Conservation (phyloP, 2,113 vertebrate species). For the Colistium nudipinnis region DNA sequence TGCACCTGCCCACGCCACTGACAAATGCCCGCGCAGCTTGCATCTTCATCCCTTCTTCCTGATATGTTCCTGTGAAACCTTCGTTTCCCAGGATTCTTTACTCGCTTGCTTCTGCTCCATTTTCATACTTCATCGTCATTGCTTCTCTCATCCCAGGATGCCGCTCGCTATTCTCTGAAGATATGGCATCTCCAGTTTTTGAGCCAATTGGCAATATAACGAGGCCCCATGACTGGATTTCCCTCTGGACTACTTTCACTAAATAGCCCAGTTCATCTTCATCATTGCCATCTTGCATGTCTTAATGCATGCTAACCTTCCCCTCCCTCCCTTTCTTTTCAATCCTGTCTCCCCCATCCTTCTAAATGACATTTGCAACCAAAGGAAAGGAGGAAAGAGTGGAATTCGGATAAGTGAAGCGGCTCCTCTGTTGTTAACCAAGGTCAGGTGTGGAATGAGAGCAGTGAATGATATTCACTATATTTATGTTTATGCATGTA, state of each 20-base stretch:
- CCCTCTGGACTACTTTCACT: background rate
- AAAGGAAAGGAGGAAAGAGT: conserved; percentile 10
- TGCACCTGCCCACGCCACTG: conserved; percentile 15
- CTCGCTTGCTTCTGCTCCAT: background rate
- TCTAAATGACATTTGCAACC: conserved; percentile 27
- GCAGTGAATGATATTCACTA: background rate
- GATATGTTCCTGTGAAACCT: conserved; percentile 1
- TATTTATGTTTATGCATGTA: background rate
- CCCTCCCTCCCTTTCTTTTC: conserved; percentile 1
- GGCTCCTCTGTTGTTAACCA: conserved; percentile 40
- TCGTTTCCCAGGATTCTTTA: conserved; percentile 17
- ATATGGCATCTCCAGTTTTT: background rate
- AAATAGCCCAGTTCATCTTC: background rate
- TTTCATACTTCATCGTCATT: conserved; percentile 14
- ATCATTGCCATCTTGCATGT: conserved; percentile 1
- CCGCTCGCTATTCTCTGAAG: background rate
- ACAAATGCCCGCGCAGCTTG: conserved; percentile 28
- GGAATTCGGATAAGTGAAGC: conserved; percentile 51
- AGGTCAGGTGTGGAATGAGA: conserved; percentile 65
- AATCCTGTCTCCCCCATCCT: background rate
- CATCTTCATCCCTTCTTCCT: conserved; percentile 34
- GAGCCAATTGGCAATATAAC: background rate
- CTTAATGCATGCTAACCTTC: background rate
- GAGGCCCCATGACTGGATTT: background rate
- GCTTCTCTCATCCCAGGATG: background rate